Percentiles rank a stretch among this genome's conserved stretches.
Evolutionary conservation across 2,113 vertebrate species (phyloP).

Genomic region (Daubentonia madagascariensis): DNA sequence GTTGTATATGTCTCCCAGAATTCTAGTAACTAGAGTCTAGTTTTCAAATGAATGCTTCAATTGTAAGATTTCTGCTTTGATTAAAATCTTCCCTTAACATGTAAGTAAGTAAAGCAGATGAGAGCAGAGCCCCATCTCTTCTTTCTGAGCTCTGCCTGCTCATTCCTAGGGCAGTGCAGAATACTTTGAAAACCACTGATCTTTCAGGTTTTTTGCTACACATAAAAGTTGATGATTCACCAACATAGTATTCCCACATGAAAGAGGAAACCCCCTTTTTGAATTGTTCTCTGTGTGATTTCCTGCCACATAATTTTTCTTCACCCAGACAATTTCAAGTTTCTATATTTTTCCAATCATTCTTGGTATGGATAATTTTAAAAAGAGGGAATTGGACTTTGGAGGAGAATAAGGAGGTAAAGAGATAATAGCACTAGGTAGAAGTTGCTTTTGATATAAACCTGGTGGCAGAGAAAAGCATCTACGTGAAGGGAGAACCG

Average conservation of each 20-base stretch:
- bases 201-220: slow-evolving; percentile 13
- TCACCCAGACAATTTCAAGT: background rate
- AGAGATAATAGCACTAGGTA: background rate
- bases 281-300: background rate
- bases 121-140: background rate
- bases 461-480: background rate
- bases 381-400: background rate
- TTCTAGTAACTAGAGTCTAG: background rate
- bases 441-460: background rate
- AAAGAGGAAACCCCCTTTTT: slow-evolving; percentile 26
- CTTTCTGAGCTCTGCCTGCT: background rate
- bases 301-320: slow-evolving; percentile 35
- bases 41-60: background rate
- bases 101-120: background rate
- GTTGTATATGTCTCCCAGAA: background rate
- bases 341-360: background rate
- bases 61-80: background rate
- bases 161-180: background rate
- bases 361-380: background rate
- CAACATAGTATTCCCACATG: background rate
- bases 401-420: background rate
- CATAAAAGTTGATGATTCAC: slow-evolving; percentile 41
- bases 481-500: background rate
- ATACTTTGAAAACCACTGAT: background rate
- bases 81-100: background rate